Conservation (phyloP, 2,797 vertebrate species). For the Enteromius paludinosus region DNA sequence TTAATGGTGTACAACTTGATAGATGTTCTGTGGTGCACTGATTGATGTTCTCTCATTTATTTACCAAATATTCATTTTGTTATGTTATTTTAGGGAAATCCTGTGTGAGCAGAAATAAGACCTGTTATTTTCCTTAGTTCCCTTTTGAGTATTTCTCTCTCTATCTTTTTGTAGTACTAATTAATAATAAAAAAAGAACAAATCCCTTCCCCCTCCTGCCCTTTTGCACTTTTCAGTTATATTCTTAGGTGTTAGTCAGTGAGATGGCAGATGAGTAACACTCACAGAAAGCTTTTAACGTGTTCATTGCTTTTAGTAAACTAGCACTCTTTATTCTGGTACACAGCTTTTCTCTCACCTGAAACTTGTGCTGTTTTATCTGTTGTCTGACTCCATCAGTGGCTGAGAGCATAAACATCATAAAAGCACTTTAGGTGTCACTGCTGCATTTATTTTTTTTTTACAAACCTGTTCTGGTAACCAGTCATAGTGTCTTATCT, state of each 20-base stretch:
- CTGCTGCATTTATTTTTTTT: not conserved
- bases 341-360: not conserved
- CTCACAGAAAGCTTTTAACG: conserved; percentile 45
- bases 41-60: not conserved
- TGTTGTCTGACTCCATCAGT: not conserved
- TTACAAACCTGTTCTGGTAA: not conserved
- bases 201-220: not conserved
- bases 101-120: not conserved
- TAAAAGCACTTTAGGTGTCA: not conserved
- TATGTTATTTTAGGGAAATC: not conserved
- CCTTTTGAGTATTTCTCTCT: not conserved
- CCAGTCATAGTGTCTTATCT: not conserved
- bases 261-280: conserved; percentile 41
- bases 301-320: not conserved
- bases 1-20: not conserved
- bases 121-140: not conserved
- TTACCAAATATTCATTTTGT: not conserved
- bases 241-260: conserved; percentile 20
- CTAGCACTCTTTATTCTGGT: not conserved
- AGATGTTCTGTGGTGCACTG: not conserved
- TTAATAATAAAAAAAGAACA: not conserved
- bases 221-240: conserved; percentile 9
- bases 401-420: not conserved
- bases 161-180: not conserved
- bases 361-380: not conserved